Evolutionary conservation across 2,113 vertebrate genomes (phyloP).

Genomic region (Albula goreensis): DNA sequence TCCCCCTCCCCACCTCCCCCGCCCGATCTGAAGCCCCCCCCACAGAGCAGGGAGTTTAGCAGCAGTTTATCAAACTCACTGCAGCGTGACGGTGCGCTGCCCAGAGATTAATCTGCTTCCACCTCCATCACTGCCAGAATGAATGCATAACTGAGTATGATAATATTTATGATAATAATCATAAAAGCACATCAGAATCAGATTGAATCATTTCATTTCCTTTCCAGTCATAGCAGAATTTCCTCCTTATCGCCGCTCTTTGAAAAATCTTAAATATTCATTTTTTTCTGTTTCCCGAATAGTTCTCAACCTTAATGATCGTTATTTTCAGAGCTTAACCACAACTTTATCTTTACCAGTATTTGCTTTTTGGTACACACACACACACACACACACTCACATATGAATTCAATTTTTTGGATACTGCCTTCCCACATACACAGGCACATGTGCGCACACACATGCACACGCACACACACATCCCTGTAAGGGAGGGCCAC

Average conservation of each 20-base stretch:
- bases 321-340: neutral
- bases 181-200: slow-evolving; percentile 46
- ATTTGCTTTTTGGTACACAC: neutral
- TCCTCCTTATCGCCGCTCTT: slow-evolving; percentile 33
- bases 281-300: slow-evolving; percentile 19
- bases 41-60: slow-evolving; percentile 40
- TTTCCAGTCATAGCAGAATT: slow-evolving; percentile 30
- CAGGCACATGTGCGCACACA: too few species aligned
- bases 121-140: slow-evolving; percentile 46
- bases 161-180: slow-evolving; percentile 64
- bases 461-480: too few species aligned
- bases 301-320: neutral
- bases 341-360: neutral
- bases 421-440: too few species aligned
- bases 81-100: slow-evolving; percentile 52
- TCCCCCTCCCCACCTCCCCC: neutral
- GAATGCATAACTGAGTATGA: slow-evolving; percentile 45
- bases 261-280: slow-evolving; percentile 25
- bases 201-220: slow-evolving; percentile 53
- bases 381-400: too few species aligned
- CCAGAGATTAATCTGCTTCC: slow-evolving; percentile 58
- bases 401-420: too few species aligned
- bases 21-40: neutral
- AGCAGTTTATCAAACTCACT: slow-evolving; percentile 59
- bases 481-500: too few species aligned